phyloP scores from a whole-genome alignment of 2,113 vertebrate genomes.

The Prinia subflava region DNA sequence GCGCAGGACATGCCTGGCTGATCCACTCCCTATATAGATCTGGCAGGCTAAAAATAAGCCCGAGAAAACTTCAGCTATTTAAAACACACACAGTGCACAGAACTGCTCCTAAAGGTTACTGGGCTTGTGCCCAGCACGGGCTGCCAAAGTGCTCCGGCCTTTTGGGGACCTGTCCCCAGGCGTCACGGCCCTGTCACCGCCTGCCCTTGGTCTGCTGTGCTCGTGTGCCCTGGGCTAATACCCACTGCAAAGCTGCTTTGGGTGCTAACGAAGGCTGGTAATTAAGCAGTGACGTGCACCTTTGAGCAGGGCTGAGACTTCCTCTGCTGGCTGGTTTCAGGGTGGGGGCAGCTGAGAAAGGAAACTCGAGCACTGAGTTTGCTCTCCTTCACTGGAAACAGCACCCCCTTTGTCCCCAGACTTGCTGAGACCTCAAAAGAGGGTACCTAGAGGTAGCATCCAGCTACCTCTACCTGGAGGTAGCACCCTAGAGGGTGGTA shows the following conservation, averaged over 20 bases:
- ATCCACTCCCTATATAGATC: not conserved
- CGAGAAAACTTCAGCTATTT: conserved; percentile 8
- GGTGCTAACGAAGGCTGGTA: not conserved
- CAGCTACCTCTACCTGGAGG: too few relatives aligned
- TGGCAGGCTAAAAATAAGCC: conserved; percentile 59
- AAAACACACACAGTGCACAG: not conserved
- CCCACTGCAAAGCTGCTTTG: not conserved
- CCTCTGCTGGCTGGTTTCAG: not conserved
- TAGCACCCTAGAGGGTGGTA: not conserved
- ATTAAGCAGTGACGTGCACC: not conserved
- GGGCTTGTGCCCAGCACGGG: not conserved
- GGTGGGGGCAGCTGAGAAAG: not conserved
- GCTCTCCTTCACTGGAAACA: not conserved
- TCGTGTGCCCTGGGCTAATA: not conserved
- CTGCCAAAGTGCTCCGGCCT: not conserved
- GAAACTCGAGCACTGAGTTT: not conserved
- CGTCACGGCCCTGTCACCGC: rapidly evolving
- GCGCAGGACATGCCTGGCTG: not conserved
- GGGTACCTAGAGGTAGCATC: not conserved
- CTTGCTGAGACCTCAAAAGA: not conserved
- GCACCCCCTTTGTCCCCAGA: not conserved
- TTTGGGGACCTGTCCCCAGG: not conserved
- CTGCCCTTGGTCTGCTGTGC: not conserved
- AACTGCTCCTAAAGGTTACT: conserved; percentile 10
- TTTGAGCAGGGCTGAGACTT: not conserved